Evolutionary conservation across 2,113 vertebrate species (phyloP), one percentile per base, ranked within the genome.

Genomic region (Irena cyanogastra): DNA sequence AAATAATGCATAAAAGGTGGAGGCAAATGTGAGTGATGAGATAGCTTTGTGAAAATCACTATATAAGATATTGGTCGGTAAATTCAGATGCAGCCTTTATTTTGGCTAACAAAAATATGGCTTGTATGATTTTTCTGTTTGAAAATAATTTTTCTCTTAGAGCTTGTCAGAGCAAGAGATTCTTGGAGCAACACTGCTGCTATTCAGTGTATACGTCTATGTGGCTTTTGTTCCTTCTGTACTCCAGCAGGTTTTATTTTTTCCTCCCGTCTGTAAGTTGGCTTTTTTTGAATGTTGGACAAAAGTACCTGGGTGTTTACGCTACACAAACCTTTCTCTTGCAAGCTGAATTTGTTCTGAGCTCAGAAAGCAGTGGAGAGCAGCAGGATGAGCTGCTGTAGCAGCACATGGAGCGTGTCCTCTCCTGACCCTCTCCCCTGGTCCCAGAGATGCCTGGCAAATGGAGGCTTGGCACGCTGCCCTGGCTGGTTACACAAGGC

Each of bases 391-490:
- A 96, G 83, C 85, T 82, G 93, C 88, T 63, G 65, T 68, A 84
- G 94, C 97, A 69, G 97, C 96, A 77, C 95, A 86, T 93, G 94
- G 53, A 89, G 95, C 95, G 72, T 64, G 96, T 98, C 97, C 97
- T 97, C 96, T 77, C 85, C 95, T 94, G 94, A 95, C 95, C 95
- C 87, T 41, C 83, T 87, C 70, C 87, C 63, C 89, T 52, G 75
- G 89, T 92, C 87, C 74, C 83, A 75, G 78, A 77, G 72, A 63
- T 52, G 93, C 93, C 87, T 96, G 95, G 96, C 96, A 96, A 96
- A 97, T 96, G 90, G 83, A 92, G 93, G 61, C 50, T 89, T 98
- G 98, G 97, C 97, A 56, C 81, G 42, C 33, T 89, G 97, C 98
- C 98, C 97, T 15, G 3, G 41, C 85, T 83, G 91, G 49, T 96